phyloP scores from a whole-genome alignment of 2,797 vertebrate genomes.

The Mallotus villosus region DNA sequence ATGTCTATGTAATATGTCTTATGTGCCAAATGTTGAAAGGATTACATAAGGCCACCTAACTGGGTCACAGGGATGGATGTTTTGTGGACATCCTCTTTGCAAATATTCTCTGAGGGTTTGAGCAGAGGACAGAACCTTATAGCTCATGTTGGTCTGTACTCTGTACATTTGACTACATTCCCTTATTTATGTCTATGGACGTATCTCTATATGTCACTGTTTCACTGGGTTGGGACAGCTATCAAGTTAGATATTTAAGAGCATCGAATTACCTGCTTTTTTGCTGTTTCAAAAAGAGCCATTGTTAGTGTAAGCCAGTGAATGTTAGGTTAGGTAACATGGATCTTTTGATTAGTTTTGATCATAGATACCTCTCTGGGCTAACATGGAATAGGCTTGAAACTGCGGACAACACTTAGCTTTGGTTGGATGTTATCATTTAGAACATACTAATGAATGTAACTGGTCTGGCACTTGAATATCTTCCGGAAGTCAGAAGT shows the following conservation, averaged over 20 bases:
- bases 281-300: background rate
- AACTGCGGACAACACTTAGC: background rate
- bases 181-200: slow-evolving; percentile 1
- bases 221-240: background rate
- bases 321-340: background rate
- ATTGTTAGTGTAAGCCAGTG: background rate
- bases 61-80: slow-evolving; percentile 38
- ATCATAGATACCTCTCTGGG: background rate
- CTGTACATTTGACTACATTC: too few species aligned
- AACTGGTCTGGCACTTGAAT: too few species aligned
- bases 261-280: slow-evolving; percentile 38
- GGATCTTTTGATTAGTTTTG: background rate
- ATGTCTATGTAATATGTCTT: slow-evolving; percentile 1
- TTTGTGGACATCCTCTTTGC: slow-evolving; percentile 18
- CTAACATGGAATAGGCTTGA: background rate
- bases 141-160: too few species aligned
- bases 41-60: slow-evolving; percentile 44
- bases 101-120: slow-evolving; percentile 2
- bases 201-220: background rate
- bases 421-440: too few species aligned
- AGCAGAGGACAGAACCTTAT: background rate
- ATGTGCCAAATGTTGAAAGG: slow-evolving; percentile 23
- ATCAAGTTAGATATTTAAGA: slow-evolving; percentile 35
- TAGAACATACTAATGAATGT: too few species aligned
- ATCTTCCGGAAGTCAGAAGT: background rate